These are phyloP conservation scores for Montifringilla adamsi DNA, from an alignment of 2,113 vertebrate genomes.

Conservation along the genomic window DNA sequence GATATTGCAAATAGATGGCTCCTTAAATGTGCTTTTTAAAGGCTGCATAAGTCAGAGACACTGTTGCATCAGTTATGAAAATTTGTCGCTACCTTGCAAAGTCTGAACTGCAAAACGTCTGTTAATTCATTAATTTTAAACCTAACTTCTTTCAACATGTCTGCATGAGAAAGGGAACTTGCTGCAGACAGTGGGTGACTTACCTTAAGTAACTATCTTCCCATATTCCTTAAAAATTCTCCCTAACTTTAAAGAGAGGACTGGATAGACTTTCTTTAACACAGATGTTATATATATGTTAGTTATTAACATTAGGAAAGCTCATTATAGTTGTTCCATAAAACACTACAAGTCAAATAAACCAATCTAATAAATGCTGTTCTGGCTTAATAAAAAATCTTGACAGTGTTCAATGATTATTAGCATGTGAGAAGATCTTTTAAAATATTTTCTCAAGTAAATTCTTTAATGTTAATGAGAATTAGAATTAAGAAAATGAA, in stretches of 20 bases:
- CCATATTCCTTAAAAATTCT: neutral
- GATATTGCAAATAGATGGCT: neutral
- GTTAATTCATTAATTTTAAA: neutral
- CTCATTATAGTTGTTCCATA: neutral
- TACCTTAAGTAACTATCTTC: neutral
- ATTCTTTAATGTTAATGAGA: fast-evolving
- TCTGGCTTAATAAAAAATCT: neutral
- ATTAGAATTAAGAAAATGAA: neutral
- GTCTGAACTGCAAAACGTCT: neutral
- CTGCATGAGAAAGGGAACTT: neutral
- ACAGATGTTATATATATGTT: neutral
- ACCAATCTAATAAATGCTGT: neutral
- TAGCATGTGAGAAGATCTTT: neutral
- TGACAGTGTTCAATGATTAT: neutral
- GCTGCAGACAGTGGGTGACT: neutral
- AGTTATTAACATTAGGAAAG: neutral
- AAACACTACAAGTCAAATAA: neutral
- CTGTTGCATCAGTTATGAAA: neutral
- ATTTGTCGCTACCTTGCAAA: neutral
- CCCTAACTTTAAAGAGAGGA: neutral
- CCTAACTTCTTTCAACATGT: neutral
- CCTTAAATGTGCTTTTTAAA: neutral
- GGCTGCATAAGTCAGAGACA: neutral
- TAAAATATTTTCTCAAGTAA: neutral
- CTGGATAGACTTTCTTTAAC: neutral